These are phyloP conservation scores for Thripadectes ignobilis DNA, from an alignment of 2,797 vertebrate genomes.

Conservation along the genomic window DNA sequence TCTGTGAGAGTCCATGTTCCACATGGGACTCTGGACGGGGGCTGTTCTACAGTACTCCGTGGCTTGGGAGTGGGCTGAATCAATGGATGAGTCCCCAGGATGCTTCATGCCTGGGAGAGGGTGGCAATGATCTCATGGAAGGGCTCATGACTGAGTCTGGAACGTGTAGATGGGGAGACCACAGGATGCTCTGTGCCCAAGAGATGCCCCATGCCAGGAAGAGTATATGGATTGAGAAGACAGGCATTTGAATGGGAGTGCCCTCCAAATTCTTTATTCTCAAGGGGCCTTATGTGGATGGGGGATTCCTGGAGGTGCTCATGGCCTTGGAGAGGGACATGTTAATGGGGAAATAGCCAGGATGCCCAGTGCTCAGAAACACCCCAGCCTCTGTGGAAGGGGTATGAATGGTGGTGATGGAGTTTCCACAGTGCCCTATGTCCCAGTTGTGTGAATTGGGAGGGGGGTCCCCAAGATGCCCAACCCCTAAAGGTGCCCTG, in stretches of 20 bases:
- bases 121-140: background rate
- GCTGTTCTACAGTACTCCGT: background rate
- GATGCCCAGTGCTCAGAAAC: background rate
- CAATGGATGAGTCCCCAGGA: background rate
- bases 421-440: background rate
- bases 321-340: too few relatives aligned
- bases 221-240: too few relatives aligned
- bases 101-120: background rate
- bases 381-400: background rate
- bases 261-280: background rate
- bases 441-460: background rate
- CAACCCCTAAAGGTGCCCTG: background rate
- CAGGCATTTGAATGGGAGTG: background rate
- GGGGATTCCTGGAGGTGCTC: background rate
- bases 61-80: background rate
- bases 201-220: background rate
- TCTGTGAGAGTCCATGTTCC: background rate
- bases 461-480: background rate
- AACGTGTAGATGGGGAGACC: background rate
- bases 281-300: accelerated
- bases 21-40: background rate
- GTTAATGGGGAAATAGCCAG: background rate
- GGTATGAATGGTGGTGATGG: background rate
- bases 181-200: background rate
- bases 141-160: background rate